Percentiles rank a stretch among this genome's conserved stretches.
phyloP scores from a whole-genome alignment of 35 echinoderm and acorn worm species.

The Ptychodera flava region DNA sequence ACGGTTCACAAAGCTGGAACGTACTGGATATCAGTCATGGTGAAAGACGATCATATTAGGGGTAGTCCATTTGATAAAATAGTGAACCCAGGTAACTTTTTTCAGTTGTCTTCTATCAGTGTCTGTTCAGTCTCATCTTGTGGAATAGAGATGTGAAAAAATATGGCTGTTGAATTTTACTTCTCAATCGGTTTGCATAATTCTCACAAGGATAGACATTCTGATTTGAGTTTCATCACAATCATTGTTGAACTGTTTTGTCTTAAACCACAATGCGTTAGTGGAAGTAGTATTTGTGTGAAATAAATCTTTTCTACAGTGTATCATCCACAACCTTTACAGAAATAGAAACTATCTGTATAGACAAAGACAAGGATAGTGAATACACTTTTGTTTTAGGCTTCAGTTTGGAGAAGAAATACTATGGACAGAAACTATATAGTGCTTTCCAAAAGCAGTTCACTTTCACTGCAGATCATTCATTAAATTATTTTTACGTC shows the following conservation, averaged over 20 bases:
- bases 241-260: neutral
- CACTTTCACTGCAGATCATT: neutral
- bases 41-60: slow-evolving; percentile 43
- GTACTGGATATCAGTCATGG: slow-evolving; percentile 38
- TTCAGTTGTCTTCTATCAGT: neutral
- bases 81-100: slow-evolving; percentile 58
- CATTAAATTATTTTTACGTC: too few relatives aligned
- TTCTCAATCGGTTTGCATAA: too few relatives aligned
- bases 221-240: neutral
- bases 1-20: slow-evolving; percentile 66
- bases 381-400: too few relatives aligned
- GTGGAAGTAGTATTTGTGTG: too few relatives aligned
- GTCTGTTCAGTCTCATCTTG: neutral
- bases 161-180: neutral
- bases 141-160: neutral
- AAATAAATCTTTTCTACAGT: too few relatives aligned
- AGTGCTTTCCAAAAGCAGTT: neutral
- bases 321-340: too few relatives aligned
- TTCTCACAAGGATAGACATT: neutral
- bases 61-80: slow-evolving; percentile 74
- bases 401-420: too few relatives aligned
- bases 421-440: too few relatives aligned
- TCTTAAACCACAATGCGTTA: neutral
- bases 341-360: too few relatives aligned
- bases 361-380: too few relatives aligned